A percentile compares a stretch with the other conserved stretches of the same genome.
Evolutionary conservation across 2,797 vertebrate species (phyloP).

Genomic region (Enteromius radiatus): DNA sequence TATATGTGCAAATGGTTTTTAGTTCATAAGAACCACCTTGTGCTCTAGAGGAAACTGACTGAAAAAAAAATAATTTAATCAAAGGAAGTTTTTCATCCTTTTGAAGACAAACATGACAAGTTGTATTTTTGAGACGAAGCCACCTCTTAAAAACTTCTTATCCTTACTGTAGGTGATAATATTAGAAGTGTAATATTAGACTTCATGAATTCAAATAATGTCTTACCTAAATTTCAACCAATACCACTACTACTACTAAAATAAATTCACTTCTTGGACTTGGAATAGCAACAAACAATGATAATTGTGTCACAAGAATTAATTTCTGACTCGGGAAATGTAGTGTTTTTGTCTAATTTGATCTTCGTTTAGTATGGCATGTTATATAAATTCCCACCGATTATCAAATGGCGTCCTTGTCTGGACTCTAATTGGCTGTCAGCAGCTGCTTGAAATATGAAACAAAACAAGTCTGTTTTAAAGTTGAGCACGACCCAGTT

Average conservation of each 20-base stretch:
- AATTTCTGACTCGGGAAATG: conserved; percentile 44
- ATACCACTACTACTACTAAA: conserved; percentile 12
- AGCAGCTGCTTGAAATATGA: conserved; percentile 46
- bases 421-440: conserved; percentile 45
- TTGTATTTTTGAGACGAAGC: not conserved
- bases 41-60: not conserved
- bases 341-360: conserved; percentile 52
- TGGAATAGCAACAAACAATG: conserved; percentile 44
- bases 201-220: conserved; percentile 14
- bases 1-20: not conserved
- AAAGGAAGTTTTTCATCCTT: not conserved
- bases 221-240: conserved; percentile 31
- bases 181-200: not conserved
- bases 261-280: conserved; percentile 24
- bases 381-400: conserved; percentile 50
- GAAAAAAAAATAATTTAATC: not conserved
- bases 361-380: conserved; percentile 60
- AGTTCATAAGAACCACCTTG: not conserved
- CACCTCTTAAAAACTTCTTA: not conserved
- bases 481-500: not conserved
- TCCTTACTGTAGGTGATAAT: not conserved
- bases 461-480: conserved; percentile 60
- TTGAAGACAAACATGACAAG: not conserved
- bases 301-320: conserved; percentile 57
- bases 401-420: conserved; percentile 44